These are phyloP conservation scores for Megalops atlanticus DNA, from an alignment of 2,113 vertebrate genomes.

Conservation along the genomic window DNA sequence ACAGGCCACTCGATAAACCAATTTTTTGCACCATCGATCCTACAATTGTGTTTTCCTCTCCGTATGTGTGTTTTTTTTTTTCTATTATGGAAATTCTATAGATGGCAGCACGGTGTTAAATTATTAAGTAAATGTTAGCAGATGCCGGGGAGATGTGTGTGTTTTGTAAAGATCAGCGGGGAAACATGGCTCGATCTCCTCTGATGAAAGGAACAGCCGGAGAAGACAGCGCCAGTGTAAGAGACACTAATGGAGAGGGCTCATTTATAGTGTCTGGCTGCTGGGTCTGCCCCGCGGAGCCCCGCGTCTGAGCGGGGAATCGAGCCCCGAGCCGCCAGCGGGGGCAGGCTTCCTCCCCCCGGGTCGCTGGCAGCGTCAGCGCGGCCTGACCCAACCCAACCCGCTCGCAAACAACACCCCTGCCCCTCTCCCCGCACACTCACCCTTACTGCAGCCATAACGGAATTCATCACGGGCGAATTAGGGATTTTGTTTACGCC, in stretches of 20 bases:
- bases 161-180: constrained; percentile 58
- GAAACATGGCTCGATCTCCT: constrained; percentile 46
- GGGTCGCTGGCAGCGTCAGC: constrained; percentile 59
- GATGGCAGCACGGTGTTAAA: constrained; percentile 71
- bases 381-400: constrained; percentile 41
- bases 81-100: constrained; percentile 69
- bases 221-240: constrained; percentile 36
- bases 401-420: background rate
- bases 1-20: constrained; percentile 81
- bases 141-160: constrained; percentile 51
- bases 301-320: constrained; percentile 33
- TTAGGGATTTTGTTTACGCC: background rate
- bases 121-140: constrained; percentile 79
- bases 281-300: constrained; percentile 21
- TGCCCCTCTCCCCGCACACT: background rate
- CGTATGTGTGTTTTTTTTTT: constrained; percentile 43
- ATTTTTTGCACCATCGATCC: constrained; percentile 85
- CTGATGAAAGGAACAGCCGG: constrained; percentile 49
- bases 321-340: constrained; percentile 44
- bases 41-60: constrained; percentile 61
- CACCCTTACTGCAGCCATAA: background rate
- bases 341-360: constrained; percentile 51
- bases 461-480: background rate
- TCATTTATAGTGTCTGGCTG: constrained; percentile 18
- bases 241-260: constrained; percentile 34